Percentiles rank a stretch among this genome's conserved stretches.
Conservation (phyloP, 2,888 invertebrate genomes). For the Vesta saturnalis region DNA sequence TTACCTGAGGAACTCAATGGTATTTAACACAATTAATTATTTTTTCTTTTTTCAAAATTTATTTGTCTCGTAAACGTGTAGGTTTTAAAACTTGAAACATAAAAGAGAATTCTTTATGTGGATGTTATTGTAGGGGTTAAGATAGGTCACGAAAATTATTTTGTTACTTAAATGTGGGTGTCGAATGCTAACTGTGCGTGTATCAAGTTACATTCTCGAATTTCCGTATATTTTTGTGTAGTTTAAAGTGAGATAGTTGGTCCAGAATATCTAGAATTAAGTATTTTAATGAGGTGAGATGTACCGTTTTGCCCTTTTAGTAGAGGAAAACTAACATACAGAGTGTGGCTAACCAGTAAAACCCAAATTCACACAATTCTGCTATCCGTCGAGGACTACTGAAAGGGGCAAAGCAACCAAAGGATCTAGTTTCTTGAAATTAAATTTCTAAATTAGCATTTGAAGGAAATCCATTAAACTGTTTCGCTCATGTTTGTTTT, state of each 20-base stretch:
- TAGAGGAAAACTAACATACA: conserved; percentile 22
- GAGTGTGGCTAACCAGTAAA: conserved; percentile 24
- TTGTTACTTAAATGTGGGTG: no score
- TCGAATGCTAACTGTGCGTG: no score
- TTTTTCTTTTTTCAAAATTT: background rate
- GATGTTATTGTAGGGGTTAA: background rate
- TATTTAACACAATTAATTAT: background rate
- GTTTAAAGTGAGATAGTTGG: background rate
- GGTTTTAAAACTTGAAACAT: background rate
- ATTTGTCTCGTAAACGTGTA: background rate
- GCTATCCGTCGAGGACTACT: conserved; percentile 24
- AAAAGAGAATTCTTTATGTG: background rate
- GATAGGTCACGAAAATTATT: no score
- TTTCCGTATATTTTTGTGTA: background rate
- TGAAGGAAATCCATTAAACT: conserved; percentile 8
- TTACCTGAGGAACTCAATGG: background rate
- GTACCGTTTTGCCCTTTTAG: conserved; percentile 14
- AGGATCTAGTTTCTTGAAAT: conserved; percentile 22
- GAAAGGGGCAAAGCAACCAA: conserved; percentile 22
- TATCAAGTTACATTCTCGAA: background rate
- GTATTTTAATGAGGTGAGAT: conserved; percentile 24
- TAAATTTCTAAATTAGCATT: conserved; percentile 20
- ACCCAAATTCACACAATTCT: conserved; percentile 25
- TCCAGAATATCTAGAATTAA: background rate
- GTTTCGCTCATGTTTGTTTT: background rate